These are phyloP conservation scores for Patiria pectinifera DNA, from an alignment of 53 echinoderm and acorn worm genomes.

Conservation along the genomic window DNA sequence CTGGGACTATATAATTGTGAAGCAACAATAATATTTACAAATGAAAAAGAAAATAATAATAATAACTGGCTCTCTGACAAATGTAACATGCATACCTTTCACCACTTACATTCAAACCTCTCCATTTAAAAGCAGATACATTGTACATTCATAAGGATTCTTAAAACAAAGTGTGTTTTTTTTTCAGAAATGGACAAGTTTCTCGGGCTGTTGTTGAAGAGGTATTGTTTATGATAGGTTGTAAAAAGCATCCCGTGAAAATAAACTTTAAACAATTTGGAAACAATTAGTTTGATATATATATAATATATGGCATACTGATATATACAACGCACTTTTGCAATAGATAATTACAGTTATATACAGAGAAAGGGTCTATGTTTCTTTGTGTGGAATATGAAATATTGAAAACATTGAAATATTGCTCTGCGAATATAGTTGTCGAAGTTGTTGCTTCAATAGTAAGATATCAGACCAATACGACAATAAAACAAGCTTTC, in stretches of 20 bases:
- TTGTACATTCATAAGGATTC: not conserved
- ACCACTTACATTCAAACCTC: not conserved
- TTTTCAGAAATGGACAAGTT: not conserved
- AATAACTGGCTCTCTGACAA: slow-evolving; percentile 34
- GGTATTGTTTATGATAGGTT: not conserved
- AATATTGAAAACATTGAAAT: slow-evolving; percentile 12
- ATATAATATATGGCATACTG: slow-evolving; percentile 44
- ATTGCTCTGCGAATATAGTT: slow-evolving; percentile 17
- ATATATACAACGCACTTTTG: slow-evolving; percentile 63
- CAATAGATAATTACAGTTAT: slow-evolving; percentile 45
- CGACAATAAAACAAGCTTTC: not conserved
- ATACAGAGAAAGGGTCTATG: not conserved
- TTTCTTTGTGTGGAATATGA: not conserved
- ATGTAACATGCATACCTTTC: slow-evolving; percentile 10
- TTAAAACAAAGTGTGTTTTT: not conserved
- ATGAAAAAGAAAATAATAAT: slow-evolving; percentile 11
- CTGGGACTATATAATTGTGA: not conserved
- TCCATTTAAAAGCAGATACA: not conserved
- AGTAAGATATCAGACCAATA: not conserved
- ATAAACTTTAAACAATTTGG: not conserved
- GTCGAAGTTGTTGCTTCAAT: not conserved
- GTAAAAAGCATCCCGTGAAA: not conserved
- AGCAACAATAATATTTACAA: slow-evolving; percentile 51
- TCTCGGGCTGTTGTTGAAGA: not conserved
- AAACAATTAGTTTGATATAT: slow-evolving; percentile 27